phyloP scores from a whole-genome alignment of 2,888 invertebrate genomes.

The Caenorhabditis zanzibari region DNA sequence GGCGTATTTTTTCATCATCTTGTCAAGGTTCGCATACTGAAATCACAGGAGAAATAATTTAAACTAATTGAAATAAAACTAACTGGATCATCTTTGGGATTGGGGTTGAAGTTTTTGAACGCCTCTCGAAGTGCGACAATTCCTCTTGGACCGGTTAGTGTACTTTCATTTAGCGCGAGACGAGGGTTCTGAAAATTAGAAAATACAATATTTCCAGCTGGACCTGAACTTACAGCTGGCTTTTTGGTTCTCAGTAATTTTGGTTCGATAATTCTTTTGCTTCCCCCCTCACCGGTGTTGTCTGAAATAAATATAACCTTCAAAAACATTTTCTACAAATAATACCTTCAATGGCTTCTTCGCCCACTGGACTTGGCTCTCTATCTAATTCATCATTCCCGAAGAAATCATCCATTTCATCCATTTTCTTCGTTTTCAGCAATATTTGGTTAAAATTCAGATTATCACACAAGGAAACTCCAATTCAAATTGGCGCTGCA shows the following conservation, averaged over 20 bases:
- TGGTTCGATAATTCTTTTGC: constrained; percentile 12
- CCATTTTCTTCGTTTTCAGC: constrained; percentile 37
- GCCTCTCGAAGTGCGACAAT: constrained; percentile 59
- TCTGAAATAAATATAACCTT: constrained; percentile 35
- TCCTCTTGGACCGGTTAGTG: constrained; percentile 67
- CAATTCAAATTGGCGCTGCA: neutral
- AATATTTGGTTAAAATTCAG: neutral
- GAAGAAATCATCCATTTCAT: constrained; percentile 71
- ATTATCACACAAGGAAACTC: neutral
- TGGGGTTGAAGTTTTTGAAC: constrained; percentile 67
- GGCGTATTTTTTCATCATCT: constrained; percentile 70
- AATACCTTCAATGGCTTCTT: constrained; percentile 60
- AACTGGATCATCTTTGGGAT: constrained; percentile 71
- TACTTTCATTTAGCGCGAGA: constrained; percentile 64
- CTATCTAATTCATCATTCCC: constrained; percentile 69
- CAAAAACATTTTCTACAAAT: neutral
- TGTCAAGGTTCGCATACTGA: constrained; percentile 69
- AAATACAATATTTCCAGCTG: neutral
- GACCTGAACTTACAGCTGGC: constrained; percentile 15
- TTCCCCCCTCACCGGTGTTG: constrained; percentile 25
- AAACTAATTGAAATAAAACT: neutral
- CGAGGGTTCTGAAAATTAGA: constrained; percentile 55
- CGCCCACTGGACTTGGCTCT: constrained; percentile 63
- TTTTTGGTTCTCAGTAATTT: constrained; percentile 40
- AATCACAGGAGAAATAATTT: no score